Evolutionary conservation across 2,797 vertebrate species (phyloP).

Genomic region (Sciurus vulgaris): DNA sequence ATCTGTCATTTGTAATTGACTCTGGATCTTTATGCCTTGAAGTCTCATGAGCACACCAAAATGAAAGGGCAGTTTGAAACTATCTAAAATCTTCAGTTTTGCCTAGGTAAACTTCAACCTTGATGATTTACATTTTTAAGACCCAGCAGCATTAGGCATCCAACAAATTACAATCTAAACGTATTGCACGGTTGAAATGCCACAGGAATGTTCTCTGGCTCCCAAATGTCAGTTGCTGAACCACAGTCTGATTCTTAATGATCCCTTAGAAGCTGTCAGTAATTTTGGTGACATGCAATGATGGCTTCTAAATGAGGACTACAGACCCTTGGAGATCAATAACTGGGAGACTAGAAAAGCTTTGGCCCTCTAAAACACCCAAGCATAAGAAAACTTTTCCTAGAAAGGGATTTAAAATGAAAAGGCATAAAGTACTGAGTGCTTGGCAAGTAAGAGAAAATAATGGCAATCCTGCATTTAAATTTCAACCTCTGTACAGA

Average conservation of each 20-base stretch:
- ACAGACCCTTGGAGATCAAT: conserved; percentile 10
- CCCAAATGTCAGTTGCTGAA: conserved; percentile 60
- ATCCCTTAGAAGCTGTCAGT: conserved; percentile 66
- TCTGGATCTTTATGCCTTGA: conserved; percentile 6
- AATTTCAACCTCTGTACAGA: neutral
- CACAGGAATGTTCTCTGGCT: conserved; percentile 60
- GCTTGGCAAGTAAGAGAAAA: neutral
- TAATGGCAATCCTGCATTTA: neutral
- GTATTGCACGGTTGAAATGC: conserved; percentile 58
- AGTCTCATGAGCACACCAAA: conserved; percentile 17
- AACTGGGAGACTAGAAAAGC: neutral
- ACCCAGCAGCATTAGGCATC: conserved; percentile 24
- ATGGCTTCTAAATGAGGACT: conserved; percentile 52
- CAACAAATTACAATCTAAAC: conserved; percentile 52
- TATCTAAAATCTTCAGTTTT: conserved; percentile 51
- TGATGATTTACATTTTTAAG: conserved; percentile 63
- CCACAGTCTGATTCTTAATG: conserved; percentile 57
- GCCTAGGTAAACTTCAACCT: conserved; percentile 56
- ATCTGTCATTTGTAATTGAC: conserved; percentile 71
- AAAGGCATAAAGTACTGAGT: neutral
- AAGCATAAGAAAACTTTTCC: neutral
- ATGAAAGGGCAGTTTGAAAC: conserved; percentile 60
- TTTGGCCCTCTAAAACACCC: neutral
- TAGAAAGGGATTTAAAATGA: neutral
- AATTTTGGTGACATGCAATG: conserved; percentile 50